Base-by-base conservation (phyloP, 2,797 vertebrate species). In the Iguana delicatissima region DNA sequence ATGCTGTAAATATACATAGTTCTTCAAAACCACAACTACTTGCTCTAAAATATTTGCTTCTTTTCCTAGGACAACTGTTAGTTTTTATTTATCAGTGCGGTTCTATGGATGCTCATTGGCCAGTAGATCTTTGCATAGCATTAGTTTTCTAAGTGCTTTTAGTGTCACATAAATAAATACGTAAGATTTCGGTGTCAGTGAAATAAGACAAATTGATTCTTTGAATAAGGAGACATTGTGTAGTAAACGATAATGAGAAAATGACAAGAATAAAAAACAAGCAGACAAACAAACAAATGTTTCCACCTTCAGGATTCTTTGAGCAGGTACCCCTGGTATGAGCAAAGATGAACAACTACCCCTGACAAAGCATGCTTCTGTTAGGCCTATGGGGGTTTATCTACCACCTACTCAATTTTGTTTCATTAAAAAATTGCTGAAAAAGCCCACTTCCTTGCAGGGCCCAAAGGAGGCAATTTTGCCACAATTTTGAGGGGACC, bases 21-120 rank as follows among this genome's bases (percentile, higher is more conserved):
- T 86, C 14, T 89, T 85, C 35, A 26, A 73, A 10, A 52, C 42
- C n/a, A 73, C 67, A 83, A 89, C 83, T 81, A 83, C 86, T 91
- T 92, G 0, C 81, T 91, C 91, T 84, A 52, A 46, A 73, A 72
- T 85, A 73, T 76, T 86, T 74, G 9, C 29, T 80, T 9, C 0
- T 2, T n/a, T 87, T 50, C 73, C n/a, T 76, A 62, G 76, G 42
- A 59, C 4, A 83, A 46, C 18, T 24, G 38, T 29, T 82, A 46
- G 35, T 52, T 62, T 55, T 46, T 16, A 18, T 14, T 72, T 82
- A 62, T 20, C 6, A 77, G 22, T 57, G 16, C 7, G 12, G 52
- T 73, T 50, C 12, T 50, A 69, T 16, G 4, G n/a, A 80, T 55
- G 74, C 26, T 32, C 13, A 50, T 62, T 62, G 32, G 22, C 73